Conservation (phyloP, 2,113 vertebrate species). For the Murina feae region DNA sequence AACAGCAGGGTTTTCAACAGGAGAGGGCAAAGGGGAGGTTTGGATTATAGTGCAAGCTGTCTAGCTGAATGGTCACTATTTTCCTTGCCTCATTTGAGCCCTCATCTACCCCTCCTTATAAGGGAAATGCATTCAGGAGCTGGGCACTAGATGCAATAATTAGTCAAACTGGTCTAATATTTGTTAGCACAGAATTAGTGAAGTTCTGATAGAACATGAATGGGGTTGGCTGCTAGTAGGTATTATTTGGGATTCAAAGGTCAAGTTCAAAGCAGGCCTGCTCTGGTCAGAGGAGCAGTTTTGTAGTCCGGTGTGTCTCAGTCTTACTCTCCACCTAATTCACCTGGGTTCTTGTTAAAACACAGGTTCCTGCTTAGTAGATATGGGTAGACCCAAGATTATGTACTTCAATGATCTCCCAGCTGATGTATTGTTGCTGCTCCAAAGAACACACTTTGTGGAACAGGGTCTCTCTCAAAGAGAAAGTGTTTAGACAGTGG, state of each 20-base stretch:
- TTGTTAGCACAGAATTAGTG: not conserved
- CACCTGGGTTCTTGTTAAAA: not conserved
- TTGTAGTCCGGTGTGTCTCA: not conserved
- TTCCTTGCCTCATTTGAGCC: not conserved
- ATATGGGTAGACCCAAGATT: accelerated
- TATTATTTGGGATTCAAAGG: not conserved
- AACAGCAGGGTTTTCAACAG: not conserved
- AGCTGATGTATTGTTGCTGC: not conserved
- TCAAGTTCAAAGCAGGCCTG: not conserved
- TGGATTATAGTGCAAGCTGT: not conserved
- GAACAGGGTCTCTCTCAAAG: not conserved
- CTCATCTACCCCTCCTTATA: not conserved
- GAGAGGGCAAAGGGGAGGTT: not conserved
- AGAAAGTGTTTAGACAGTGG: not conserved
- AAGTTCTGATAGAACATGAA: not conserved
- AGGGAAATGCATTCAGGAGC: not conserved
- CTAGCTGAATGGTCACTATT: not conserved
- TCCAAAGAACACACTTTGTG: not conserved
- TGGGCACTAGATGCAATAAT: not conserved
- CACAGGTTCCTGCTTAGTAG: not conserved
- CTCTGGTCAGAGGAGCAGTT: not conserved
- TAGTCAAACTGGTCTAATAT: not conserved
- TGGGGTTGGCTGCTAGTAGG: not conserved
- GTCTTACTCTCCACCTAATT: not conserved
- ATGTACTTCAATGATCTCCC: not conserved